A percentile compares a stretch with the other conserved stretches of the same genome.
Conservation (phyloP, 2,888 invertebrate genomes). For the Sminthurinus aureus region DNA sequence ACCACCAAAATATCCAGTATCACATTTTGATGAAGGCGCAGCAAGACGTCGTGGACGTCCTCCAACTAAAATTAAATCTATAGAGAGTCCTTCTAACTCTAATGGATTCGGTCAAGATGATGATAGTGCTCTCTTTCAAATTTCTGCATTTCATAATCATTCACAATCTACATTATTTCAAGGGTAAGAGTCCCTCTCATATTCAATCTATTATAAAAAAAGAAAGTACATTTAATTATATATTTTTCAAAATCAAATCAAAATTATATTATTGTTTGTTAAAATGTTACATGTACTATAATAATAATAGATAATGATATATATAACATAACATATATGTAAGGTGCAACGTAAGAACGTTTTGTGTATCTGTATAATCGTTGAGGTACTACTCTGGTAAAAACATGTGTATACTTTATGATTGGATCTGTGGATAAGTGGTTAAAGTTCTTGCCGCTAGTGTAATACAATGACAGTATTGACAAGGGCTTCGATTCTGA, state of each 20-base stretch:
- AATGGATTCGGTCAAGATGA: constrained; percentile 25
- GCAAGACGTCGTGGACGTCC: constrained; percentile 32
- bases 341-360: no score
- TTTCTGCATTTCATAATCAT: constrained; percentile 50
- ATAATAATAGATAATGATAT: no score
- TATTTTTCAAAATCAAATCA: no score
- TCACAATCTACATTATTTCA: constrained; percentile 36
- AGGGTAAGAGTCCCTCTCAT: constrained; percentile 27
- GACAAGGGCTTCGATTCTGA: background rate
- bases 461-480: no score
- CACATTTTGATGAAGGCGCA: constrained; percentile 13
- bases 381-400: no score
- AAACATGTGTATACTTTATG: no score
- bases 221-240: no score
- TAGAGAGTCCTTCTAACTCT: background rate
- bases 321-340: no score
- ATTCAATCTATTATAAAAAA: no score
- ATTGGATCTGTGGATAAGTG: background rate
- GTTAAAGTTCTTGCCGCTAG: background rate
- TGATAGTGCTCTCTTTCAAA: constrained; percentile 49
- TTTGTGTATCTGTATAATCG: no score
- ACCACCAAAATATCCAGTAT: constrained; percentile 61
- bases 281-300: no score
- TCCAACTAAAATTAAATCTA: constrained; percentile 12
- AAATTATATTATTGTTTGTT: no score